Percentiles rank a stretch among this genome's conserved stretches.
Conservation (phyloP, 2,113 vertebrate species). For the Cranoglanis bouderius region DNA sequence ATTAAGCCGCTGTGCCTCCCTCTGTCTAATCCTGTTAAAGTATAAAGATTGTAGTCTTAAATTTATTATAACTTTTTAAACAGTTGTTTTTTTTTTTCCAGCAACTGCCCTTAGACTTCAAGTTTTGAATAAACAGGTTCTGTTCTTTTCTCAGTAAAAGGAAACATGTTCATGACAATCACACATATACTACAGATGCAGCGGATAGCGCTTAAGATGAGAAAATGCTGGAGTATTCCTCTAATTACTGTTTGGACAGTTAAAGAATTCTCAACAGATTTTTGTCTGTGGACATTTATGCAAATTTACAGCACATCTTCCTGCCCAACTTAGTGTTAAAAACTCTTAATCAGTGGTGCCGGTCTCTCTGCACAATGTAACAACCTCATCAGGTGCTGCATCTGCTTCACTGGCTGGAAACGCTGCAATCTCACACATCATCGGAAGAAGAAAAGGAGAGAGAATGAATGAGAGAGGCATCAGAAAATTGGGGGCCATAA, state of each 20-base stretch:
- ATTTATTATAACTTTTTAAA: neutral
- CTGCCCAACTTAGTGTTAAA: neutral
- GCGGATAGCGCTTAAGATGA: neutral
- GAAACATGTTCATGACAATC: neutral
- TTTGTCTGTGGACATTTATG: neutral
- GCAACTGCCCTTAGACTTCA: neutral
- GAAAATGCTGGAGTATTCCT: neutral
- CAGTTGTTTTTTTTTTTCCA: neutral
- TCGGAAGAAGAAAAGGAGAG: slow-evolving; percentile 40
- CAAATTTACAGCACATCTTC: neutral
- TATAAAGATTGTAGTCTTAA: neutral
- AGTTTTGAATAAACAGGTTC: neutral
- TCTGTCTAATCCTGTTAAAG: neutral
- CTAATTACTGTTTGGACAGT: neutral
- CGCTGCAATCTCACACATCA: slow-evolving; percentile 52
- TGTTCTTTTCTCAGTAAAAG: neutral
- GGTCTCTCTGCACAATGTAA: slow-evolving; percentile 37
- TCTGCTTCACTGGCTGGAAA: slow-evolving; percentile 48
- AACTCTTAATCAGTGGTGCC: slow-evolving; percentile 18
- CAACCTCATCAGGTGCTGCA: slow-evolving; percentile 43
- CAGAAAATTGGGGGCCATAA: slow-evolving; percentile 2
- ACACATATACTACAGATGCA: neutral
- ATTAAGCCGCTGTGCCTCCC: too few relatives aligned
- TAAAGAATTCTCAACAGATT: neutral
- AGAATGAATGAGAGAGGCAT: neutral